These are phyloP conservation scores for Tachycineta bicolor DNA, from an alignment of 2,113 vertebrate species.

Conservation along the genomic window DNA sequence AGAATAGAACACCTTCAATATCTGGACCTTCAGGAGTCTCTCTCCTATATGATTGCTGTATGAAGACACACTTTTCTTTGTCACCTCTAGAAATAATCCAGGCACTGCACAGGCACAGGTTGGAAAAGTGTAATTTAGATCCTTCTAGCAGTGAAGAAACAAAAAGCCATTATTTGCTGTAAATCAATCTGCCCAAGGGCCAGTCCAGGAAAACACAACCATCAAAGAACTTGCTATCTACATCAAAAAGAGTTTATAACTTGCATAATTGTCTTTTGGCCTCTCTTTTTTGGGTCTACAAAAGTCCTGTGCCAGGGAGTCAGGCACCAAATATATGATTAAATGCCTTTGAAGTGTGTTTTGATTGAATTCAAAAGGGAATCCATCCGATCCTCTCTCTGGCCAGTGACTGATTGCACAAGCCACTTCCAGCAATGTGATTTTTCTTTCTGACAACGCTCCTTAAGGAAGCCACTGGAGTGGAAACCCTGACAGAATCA, in stretches of 20 bases:
- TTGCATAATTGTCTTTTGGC: background rate
- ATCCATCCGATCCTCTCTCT: background rate
- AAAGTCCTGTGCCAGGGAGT: background rate
- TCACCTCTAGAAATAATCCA: background rate
- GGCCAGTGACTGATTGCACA: conserved; percentile 8
- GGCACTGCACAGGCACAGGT: background rate
- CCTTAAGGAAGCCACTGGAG: conserved; percentile 8
- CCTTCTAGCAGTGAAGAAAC: background rate
- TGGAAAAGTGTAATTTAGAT: background rate
- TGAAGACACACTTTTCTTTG: background rate
- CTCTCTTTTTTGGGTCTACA: background rate
- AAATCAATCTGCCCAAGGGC: background rate
- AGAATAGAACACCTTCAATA: background rate
- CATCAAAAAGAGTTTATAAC: background rate
- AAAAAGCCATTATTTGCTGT: background rate
- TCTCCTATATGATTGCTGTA: background rate
- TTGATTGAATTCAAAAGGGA: conserved; percentile 38
- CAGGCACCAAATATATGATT: background rate
- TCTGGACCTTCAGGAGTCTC: background rate
- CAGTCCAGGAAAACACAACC: background rate
- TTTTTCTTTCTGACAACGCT: conserved; percentile 53
- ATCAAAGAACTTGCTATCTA: background rate
- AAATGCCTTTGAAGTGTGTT: conserved; percentile 4
- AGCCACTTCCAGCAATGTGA: background rate
- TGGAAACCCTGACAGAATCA: background rate